A percentile compares a stretch with the other conserved stretches of the same genome.
Evolutionary conservation across 2,888 invertebrate species (phyloP).

Genomic region (Pristionchus entomophagus): DNA sequence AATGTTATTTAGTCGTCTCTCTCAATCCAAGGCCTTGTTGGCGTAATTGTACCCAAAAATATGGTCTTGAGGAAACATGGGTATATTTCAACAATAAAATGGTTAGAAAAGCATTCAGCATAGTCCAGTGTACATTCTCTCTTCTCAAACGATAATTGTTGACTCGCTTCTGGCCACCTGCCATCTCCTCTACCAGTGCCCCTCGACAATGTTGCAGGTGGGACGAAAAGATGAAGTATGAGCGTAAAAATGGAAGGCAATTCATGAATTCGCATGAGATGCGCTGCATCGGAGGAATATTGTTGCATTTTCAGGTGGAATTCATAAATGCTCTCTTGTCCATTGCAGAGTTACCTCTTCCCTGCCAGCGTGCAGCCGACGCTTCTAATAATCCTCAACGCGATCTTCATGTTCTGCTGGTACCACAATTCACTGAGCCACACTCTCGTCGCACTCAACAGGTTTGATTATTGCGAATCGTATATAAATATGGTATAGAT

Average conservation of each 20-base stretch:
- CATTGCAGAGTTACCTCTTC: neutral
- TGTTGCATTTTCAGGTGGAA: neutral
- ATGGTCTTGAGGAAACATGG: no score
- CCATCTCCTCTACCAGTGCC: neutral
- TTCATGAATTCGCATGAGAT: no score
- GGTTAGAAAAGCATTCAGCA: no score
- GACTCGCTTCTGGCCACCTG: neutral
- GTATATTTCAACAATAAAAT: no score
- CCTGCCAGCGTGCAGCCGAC: neutral
- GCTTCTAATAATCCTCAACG: neutral
- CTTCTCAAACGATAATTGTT: neutral
- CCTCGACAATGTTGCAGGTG: neutral
- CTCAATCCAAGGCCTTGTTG: no score
- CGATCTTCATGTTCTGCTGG: neutral
- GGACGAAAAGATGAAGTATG: no score
- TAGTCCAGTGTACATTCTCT: constrained; percentile 13
- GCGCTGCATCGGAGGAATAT: no score
- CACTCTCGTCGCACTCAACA: neutral
- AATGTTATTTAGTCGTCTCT: no score
- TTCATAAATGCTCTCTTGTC: neutral
- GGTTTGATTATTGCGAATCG: neutral
- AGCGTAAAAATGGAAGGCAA: no score
- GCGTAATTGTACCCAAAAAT: no score
- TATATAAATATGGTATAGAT: neutral
- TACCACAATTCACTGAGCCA: constrained; percentile 11